Evolutionary conservation across 2,797 vertebrate species (phyloP).

Genomic region (Lutra lutra): DNA sequence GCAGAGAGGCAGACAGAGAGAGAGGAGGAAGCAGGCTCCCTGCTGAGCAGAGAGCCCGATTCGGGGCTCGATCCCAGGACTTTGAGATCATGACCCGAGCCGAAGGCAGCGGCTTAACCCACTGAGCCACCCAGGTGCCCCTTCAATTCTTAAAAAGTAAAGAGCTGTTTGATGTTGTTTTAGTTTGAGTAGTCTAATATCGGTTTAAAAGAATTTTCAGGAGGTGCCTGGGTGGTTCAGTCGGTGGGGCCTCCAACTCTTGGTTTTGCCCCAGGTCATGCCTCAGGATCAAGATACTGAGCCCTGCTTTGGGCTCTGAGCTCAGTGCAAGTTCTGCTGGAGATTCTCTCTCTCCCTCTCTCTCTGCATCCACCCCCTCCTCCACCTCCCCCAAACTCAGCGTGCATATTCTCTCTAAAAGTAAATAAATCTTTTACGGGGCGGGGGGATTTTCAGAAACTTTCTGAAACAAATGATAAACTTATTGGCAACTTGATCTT

Average conservation of each 20-base stretch:
- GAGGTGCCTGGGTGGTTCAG: background rate
- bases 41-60: too few species aligned
- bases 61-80: too few species aligned
- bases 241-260: background rate
- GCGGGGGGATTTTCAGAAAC: background rate
- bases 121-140: too few species aligned
- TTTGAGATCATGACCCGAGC: too few species aligned
- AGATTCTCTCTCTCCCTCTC: background rate
- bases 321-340: background rate
- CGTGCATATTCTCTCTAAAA: background rate
- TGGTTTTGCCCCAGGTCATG: background rate
- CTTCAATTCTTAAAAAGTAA: conserved; percentile 1
- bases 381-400: too few species aligned
- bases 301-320: background rate
- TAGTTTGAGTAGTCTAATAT: background rate
- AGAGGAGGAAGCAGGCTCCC: too few species aligned
- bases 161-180: background rate
- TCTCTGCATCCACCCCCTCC: background rate
- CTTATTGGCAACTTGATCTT: background rate
- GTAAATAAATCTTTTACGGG: background rate
- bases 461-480: conserved; percentile 38
- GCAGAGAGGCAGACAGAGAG: too few species aligned
- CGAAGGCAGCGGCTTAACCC: too few species aligned
- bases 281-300: background rate
- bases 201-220: conserved; percentile 5